These are phyloP conservation scores for Drosophila truncata DNA, from an alignment of 1,140 invertebrate species.

Conservation along the genomic window DNA sequence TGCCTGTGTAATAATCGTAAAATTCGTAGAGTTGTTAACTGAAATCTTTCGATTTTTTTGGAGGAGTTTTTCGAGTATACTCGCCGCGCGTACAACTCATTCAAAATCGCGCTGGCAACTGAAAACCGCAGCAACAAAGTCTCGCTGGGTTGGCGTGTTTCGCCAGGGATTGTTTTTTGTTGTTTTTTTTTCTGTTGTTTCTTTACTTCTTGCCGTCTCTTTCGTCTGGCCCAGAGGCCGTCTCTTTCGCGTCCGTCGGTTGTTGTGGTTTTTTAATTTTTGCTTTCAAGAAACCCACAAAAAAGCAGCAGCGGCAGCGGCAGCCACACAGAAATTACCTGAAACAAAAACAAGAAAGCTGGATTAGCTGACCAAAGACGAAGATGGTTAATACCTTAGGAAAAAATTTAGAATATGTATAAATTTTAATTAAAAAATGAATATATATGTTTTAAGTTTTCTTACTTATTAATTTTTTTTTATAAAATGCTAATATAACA, in stretches of 20 bases:
- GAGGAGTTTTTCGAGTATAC: slow-evolving; percentile 32
- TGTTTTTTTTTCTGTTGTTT: slow-evolving; percentile 30
- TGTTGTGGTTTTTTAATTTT: slow-evolving; percentile 68
- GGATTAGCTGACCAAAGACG: slow-evolving; percentile 6
- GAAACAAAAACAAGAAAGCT: slow-evolving; percentile 50
- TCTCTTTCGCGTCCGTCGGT: slow-evolving; percentile 17
- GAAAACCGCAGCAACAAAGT: slow-evolving; percentile 82
- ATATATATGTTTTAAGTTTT: no score
- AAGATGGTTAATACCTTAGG: slow-evolving; percentile 6
- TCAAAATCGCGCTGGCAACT: slow-evolving; percentile 82
- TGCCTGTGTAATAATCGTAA: not conserved
- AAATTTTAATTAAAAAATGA: no score
- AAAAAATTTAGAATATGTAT: not conserved
- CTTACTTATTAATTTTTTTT: no score
- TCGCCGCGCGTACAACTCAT: slow-evolving; percentile 77
- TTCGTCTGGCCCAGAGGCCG: slow-evolving; percentile 21
- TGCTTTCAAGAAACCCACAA: slow-evolving; percentile 74
- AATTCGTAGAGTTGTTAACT: slow-evolving; percentile 2
- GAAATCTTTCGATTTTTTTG: slow-evolving; percentile 13
- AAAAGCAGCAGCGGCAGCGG: slow-evolving; percentile 48
- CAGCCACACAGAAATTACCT: slow-evolving; percentile 59
- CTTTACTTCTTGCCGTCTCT: slow-evolving; percentile 25
- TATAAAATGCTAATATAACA: no score
- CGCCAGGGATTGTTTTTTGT: slow-evolving; percentile 67
- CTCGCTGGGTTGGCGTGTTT: slow-evolving; percentile 80